phyloP scores from a whole-genome alignment of 2,797 vertebrate genomes.

The Diglossa cyanea region DNA sequence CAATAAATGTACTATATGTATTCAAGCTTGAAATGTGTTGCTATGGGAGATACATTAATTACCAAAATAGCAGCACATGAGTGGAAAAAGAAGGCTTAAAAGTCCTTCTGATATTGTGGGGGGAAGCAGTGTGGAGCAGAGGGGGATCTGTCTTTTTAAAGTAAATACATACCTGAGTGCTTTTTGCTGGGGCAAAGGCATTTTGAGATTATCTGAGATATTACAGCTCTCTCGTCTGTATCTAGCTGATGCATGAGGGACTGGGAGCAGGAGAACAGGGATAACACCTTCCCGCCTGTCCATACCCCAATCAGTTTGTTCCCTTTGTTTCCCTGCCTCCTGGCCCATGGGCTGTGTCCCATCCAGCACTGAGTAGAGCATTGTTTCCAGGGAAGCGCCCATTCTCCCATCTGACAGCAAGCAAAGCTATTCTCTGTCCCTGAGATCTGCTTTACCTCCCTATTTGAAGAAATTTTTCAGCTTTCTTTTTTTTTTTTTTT shows the following conservation, averaged over 20 bases:
- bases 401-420: neutral
- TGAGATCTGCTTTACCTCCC: neutral
- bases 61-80: neutral
- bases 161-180: neutral
- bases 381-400: neutral
- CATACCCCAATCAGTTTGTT: neutral
- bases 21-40: conserved; percentile 1
- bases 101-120: neutral
- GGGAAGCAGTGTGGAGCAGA: rapidly evolving
- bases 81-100: neutral
- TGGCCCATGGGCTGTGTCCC: neutral
- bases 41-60: conserved; percentile 5
- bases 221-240: neutral
- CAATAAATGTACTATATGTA: neutral
- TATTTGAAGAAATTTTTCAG: neutral
- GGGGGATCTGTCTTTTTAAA: neutral
- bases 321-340: neutral
- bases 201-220: neutral
- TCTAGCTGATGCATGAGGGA: neutral
- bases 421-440: neutral
- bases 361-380: neutral
- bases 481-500: neutral
- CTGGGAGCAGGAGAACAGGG: neutral
- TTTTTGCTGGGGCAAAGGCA: neutral
- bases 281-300: neutral